A percentile compares a stretch with the other conserved stretches of the same genome.
phyloP scores from a whole-genome alignment of 1,140 invertebrate genomes.

The Zaprionus camerounensis region DNA sequence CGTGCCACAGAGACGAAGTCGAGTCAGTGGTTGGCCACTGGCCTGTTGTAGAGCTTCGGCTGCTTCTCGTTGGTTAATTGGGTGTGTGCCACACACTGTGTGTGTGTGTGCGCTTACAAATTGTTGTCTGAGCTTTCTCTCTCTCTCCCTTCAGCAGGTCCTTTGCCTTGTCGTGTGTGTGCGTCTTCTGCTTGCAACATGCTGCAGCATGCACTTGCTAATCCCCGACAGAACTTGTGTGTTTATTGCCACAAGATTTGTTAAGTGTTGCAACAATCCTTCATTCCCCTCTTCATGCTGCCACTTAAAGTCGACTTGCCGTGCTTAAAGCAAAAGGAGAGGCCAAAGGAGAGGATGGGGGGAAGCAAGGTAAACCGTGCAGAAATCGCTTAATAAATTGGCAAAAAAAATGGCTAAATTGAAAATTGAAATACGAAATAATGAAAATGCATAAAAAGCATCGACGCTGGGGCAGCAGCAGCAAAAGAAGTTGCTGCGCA shows the following conservation, averaged over 20 bases:
- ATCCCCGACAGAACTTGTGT: conserved; percentile 21
- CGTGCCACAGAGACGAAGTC: conserved; percentile 15
- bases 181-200: conserved; percentile 39
- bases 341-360: background rate
- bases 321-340: background rate
- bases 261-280: conserved; percentile 46
- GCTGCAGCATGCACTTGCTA: conserved; percentile 27
- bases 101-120: conserved; percentile 45
- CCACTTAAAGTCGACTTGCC: background rate
- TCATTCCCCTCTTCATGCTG: conserved; percentile 20
- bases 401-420: conserved; percentile 39
- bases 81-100: conserved; percentile 10
- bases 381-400: conserved; percentile 68
- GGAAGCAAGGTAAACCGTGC: background rate
- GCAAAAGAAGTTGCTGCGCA: conserved; percentile 13
- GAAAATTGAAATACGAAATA: conserved; percentile 75
- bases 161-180: conserved; percentile 23
- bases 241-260: conserved; percentile 58
- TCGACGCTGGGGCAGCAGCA: background rate
- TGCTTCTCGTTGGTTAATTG: conserved; percentile 51
- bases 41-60: conserved; percentile 4
- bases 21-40: conserved; percentile 26
- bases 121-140: conserved; percentile 42
- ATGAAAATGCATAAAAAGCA: conserved; percentile 77
- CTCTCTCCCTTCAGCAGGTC: background rate